Evolutionary conservation across 2,888 invertebrate genomes (phyloP).

Genomic region (Cynaeus angustus): DNA sequence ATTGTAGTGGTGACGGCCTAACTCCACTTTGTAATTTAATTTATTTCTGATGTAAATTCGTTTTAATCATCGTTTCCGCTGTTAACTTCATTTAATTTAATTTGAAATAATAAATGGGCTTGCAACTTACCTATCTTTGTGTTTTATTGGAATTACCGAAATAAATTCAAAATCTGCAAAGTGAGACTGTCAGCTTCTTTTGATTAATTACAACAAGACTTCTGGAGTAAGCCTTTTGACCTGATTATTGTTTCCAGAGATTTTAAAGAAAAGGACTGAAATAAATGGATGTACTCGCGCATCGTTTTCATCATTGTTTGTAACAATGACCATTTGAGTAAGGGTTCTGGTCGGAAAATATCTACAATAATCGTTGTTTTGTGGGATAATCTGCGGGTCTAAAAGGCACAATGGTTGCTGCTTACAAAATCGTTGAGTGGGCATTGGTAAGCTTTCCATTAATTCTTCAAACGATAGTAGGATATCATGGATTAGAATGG

Average conservation of each 20-base stretch:
- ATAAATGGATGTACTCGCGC: conserved; percentile 12
- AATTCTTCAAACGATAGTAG: conserved; percentile 31
- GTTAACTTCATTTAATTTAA: conserved; percentile 33
- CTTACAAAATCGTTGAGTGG: conserved; percentile 18
- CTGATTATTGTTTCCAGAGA: conserved; percentile 9
- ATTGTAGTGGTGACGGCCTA: neutral
- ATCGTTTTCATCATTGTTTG: conserved; percentile 8
- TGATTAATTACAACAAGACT: conserved; percentile 28
- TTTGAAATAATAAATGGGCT: conserved; percentile 31
- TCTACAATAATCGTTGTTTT: conserved; percentile 19
- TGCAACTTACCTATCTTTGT: conserved; percentile 31
- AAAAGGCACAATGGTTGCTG: conserved; percentile 7
- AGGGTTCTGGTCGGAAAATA: conserved; percentile 16
- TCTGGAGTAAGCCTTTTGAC: neutral
- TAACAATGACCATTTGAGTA: conserved; percentile 12
- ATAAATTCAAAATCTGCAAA: conserved; percentile 34
- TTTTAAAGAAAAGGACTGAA: conserved; percentile 18
- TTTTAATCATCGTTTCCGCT: conserved; percentile 35
- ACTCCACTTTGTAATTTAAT: conserved; percentile 16
- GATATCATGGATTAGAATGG: conserved; percentile 29
- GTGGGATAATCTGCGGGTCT: conserved; percentile 13
- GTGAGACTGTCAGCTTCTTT: conserved; percentile 29
- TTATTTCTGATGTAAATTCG: conserved; percentile 32
- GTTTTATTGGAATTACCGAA: conserved; percentile 31
- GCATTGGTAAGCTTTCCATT: conserved; percentile 34